Conservation (phyloP, 2,113 vertebrate genomes). For the Noctilio leporinus region DNA sequence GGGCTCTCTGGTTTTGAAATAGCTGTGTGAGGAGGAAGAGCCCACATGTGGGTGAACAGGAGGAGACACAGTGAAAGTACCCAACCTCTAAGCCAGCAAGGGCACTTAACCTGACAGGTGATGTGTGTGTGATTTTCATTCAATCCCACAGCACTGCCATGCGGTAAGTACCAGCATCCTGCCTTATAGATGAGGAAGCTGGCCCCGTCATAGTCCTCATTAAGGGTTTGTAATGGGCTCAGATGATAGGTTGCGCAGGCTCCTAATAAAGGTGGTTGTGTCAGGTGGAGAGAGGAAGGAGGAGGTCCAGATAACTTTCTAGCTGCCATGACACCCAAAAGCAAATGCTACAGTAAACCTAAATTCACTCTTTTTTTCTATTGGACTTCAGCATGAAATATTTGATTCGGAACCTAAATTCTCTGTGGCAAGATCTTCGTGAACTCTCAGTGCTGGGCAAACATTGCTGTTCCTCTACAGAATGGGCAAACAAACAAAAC, state of each 20-base stretch:
- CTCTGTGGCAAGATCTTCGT: background rate
- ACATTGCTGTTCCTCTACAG: background rate
- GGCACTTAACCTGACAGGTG: background rate
- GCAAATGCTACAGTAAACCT: background rate
- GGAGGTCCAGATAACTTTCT: background rate
- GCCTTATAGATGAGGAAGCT: background rate
- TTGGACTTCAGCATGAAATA: slow-evolving; percentile 15
- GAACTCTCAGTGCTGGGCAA: background rate
- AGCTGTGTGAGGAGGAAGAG: background rate
- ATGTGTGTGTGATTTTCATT: background rate
- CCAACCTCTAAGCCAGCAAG: background rate
- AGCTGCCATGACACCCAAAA: background rate
- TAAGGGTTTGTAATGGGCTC: background rate
- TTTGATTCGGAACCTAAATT: background rate
- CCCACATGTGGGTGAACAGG: fast-evolving
- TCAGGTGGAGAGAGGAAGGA: background rate
- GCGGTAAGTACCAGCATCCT: background rate
- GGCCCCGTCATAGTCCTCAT: background rate
- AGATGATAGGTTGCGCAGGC: background rate
- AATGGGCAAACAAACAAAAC: background rate
- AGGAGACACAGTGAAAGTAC: background rate
- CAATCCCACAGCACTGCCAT: background rate
- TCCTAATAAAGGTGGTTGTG: background rate
- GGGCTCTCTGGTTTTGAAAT: background rate
- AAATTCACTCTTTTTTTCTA: background rate